These are phyloP conservation scores for Brachypodius melanocephalos DNA, from an alignment of 2,113 vertebrate genomes.

Conservation along the genomic window DNA sequence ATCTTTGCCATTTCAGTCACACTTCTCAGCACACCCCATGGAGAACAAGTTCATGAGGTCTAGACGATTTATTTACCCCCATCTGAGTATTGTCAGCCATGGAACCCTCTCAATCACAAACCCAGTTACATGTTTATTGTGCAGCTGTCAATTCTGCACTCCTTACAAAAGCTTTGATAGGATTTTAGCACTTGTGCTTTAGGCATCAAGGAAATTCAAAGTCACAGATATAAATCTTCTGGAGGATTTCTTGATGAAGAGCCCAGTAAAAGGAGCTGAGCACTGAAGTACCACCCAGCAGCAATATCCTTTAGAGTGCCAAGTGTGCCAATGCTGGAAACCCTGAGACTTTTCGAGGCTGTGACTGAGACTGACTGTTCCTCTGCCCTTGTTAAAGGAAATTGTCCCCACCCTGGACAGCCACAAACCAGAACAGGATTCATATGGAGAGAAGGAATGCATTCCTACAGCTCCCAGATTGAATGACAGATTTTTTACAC, in stretches of 20 bases:
- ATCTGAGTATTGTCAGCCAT: background rate
- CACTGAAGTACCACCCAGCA: background rate
- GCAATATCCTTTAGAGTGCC: background rate
- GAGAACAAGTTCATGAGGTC: background rate
- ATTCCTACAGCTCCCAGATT: conserved; percentile 36
- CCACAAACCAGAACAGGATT: conserved; percentile 37
- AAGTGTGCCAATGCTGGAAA: background rate
- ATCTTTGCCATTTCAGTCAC: background rate
- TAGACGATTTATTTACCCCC: background rate
- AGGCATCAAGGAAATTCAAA: background rate
- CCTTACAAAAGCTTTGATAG: background rate
- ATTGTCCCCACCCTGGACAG: conserved; percentile 17
- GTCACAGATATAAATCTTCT: background rate
- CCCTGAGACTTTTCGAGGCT: background rate
- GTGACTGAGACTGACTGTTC: background rate
- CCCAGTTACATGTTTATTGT: background rate
- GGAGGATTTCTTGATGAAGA: background rate
- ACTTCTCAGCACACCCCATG: background rate
- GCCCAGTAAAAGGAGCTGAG: background rate
- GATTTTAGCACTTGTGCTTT: background rate
- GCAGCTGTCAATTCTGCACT: background rate
- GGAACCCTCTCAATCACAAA: background rate
- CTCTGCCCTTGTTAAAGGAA: background rate
- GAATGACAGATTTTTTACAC: conserved; percentile 57
- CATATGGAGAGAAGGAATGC: background rate